These are phyloP conservation scores for Colletes collaris DNA, from an alignment of 2,888 invertebrate genomes.

Conservation along the genomic window DNA sequence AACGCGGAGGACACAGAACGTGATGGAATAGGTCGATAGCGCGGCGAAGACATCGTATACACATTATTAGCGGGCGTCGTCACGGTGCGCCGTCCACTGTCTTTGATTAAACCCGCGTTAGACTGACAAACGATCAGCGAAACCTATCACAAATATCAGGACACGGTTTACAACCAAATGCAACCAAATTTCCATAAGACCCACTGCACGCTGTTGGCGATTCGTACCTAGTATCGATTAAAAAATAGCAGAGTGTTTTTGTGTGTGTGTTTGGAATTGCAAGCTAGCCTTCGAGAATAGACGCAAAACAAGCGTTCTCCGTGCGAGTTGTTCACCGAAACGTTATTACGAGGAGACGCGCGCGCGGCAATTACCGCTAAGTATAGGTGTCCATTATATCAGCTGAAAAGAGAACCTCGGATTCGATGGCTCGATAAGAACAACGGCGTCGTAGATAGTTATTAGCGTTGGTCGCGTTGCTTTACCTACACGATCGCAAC, in stretches of 20 bases:
- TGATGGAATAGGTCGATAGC: slow-evolving; percentile 62
- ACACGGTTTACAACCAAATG: slow-evolving; percentile 12
- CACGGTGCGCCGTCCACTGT: slow-evolving; percentile 1
- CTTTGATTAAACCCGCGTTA: too few species aligned
- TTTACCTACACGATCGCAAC: slow-evolving; percentile 34
- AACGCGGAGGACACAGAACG: slow-evolving; percentile 70
- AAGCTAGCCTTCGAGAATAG: slow-evolving; percentile 19
- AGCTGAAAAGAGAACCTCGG: slow-evolving; percentile 49
- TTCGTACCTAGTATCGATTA: too few species aligned
- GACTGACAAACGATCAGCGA: too few species aligned
- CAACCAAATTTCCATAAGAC: too few species aligned
- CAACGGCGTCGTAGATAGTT: slow-evolving; percentile 47
- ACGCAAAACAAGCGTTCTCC: slow-evolving; percentile 43
- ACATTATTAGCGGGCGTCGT: slow-evolving; percentile 56
- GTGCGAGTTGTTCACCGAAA: slow-evolving; percentile 46
- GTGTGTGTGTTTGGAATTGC: too few species aligned
- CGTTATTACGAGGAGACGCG: slow-evolving; percentile 52
- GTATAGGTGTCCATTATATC: slow-evolving; percentile 59
- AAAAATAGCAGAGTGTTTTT: too few species aligned
- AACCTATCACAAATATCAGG: too few species aligned
- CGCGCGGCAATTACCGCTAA: slow-evolving; percentile 51
- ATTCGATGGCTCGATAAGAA: slow-evolving; percentile 54
- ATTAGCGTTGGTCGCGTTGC: slow-evolving; percentile 55
- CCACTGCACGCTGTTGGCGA: too few species aligned
- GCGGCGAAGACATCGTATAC: slow-evolving; percentile 52